phyloP scores from a whole-genome alignment of 2,113 vertebrate genomes.

The Gavia stellata region DNA sequence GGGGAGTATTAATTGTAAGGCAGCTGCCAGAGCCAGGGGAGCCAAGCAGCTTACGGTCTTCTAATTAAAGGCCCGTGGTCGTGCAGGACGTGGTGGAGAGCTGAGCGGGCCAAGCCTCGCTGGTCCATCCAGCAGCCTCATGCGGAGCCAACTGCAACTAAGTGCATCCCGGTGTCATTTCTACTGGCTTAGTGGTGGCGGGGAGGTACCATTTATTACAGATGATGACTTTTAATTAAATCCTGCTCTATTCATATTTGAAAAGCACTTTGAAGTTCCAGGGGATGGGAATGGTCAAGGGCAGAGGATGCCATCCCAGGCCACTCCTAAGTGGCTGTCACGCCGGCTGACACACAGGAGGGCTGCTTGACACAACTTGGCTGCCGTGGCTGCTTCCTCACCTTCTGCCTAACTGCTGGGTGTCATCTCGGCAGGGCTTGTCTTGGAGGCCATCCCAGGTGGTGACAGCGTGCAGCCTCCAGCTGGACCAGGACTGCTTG shows the following conservation, averaged over 20 bases:
- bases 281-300: background rate
- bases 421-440: background rate
- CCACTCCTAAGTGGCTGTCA: background rate
- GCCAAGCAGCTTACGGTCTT: conserved; percentile 37
- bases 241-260: background rate
- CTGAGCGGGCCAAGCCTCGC: background rate
- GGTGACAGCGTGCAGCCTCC: background rate
- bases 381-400: background rate
- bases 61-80: conserved; percentile 16
- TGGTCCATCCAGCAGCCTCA: background rate
- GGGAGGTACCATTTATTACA: background rate
- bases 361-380: background rate
- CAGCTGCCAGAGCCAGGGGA: conserved; percentile 27
- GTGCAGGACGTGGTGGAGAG: background rate
- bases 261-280: conserved; percentile 19
- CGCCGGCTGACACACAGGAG: rapidly evolving
- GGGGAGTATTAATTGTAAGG: conserved; percentile 40
- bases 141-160: background rate
- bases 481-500: background rate
- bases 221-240: conserved; percentile 40
- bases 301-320: background rate
- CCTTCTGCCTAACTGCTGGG: background rate
- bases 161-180: background rate
- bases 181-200: background rate
- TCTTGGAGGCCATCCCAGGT: background rate